A percentile compares a stretch with the other conserved stretches of the same genome.
Conservation (phyloP, 2,888 invertebrate genomes). For the Melinopterus prodromus region DNA sequence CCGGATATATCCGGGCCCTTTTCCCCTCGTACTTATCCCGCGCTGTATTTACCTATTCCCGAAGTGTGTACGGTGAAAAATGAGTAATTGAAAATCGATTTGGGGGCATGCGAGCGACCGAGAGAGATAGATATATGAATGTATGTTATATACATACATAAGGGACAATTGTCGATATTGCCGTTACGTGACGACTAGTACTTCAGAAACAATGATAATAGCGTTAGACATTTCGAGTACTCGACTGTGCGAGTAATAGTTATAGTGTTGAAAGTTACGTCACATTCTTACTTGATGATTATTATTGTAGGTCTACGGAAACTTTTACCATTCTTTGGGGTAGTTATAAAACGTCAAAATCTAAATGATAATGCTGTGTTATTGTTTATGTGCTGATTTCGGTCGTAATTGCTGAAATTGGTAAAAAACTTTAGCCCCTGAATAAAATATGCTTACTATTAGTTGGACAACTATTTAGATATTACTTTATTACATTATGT, state of each 20-base stretch:
- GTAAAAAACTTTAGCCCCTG: no score
- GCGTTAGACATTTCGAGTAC: slow-evolving; percentile 4
- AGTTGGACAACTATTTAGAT: no score
- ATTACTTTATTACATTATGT: no score
- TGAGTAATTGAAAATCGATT: slow-evolving; percentile 60
- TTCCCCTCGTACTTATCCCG: not conserved
- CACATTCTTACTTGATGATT: not conserved
- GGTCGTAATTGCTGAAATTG: no score
- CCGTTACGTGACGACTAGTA: not conserved
- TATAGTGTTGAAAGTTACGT: not conserved
- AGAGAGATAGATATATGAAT: not conserved
- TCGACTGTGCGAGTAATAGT: not conserved
- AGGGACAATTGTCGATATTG: not conserved
- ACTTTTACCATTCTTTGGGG: not conserved
- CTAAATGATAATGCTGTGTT: not conserved
- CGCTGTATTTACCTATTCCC: slow-evolving; percentile 15
- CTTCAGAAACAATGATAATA: not conserved
- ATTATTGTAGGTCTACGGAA: not conserved
- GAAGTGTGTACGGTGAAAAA: slow-evolving; percentile 47
- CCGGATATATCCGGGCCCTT: slow-evolving; percentile 6
- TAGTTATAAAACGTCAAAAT: not conserved
- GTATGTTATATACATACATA: not conserved
- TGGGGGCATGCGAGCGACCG: slow-evolving; percentile 6
- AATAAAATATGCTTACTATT: no score
- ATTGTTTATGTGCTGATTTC: no score